These are phyloP conservation scores for Hedya salicella DNA, from an alignment of 2,888 invertebrate genomes.

Conservation along the genomic window DNA sequence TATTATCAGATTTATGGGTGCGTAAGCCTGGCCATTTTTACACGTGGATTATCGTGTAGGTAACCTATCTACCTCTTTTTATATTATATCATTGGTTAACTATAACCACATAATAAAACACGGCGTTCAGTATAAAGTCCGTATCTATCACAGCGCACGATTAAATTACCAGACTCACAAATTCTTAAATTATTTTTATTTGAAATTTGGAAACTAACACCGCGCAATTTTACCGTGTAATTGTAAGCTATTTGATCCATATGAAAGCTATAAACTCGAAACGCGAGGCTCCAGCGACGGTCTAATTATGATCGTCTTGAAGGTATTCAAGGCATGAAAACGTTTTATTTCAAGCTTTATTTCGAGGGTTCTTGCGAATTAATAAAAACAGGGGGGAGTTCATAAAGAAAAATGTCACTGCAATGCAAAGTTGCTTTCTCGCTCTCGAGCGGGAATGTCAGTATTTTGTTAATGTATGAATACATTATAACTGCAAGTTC, in stretches of 20 bases:
- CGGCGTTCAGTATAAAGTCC: too few species aligned
- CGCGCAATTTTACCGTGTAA: not conserved
- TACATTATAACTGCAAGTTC: constrained; percentile 71
- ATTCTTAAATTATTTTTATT: not conserved
- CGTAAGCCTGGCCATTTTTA: too few species aligned
- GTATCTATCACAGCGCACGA: too few species aligned
- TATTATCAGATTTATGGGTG: too few species aligned
- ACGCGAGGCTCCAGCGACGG: constrained; percentile 14
- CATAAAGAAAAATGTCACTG: constrained; percentile 80
- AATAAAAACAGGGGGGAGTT: constrained; percentile 73
- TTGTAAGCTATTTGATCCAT: constrained; percentile 25
- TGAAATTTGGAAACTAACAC: constrained; percentile 9
- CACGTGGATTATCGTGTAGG: too few species aligned
- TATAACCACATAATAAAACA: too few species aligned
- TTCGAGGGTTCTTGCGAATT: constrained; percentile 65
- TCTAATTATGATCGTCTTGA: constrained; percentile 35
- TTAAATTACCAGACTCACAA: not conserved
- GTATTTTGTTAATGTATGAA: constrained; percentile 72
- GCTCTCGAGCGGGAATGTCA: constrained; percentile 59
- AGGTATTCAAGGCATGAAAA: constrained; percentile 56
- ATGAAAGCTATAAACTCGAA: constrained; percentile 34
- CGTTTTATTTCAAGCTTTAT: constrained; percentile 66
- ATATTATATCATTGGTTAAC: too few species aligned
- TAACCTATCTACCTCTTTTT: too few species aligned
- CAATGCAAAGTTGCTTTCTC: constrained; percentile 71